Percentiles rank a stretch among this genome's conserved stretches.
Conservation (phyloP, 2,113 vertebrate species). For the Candoia aspera region DNA sequence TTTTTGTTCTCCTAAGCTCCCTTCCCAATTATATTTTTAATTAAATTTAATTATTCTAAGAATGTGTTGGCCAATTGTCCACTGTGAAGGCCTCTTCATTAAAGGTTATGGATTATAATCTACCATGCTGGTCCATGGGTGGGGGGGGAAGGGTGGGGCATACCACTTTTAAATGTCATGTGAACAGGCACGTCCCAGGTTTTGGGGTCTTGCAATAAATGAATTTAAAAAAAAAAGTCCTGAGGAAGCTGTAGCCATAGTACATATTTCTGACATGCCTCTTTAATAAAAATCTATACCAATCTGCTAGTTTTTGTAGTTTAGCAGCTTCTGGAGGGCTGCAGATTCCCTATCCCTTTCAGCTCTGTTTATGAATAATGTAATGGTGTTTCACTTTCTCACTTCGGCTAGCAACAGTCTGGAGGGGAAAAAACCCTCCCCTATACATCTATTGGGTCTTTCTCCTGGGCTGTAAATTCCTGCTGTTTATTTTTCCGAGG, state of each 20-base stretch:
- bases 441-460: not conserved
- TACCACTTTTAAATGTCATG: not conserved
- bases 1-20: slow-evolving; percentile 35
- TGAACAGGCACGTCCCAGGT: slow-evolving; percentile 11
- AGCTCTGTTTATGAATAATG: not conserved
- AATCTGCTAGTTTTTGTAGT: not conserved
- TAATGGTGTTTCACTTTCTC: not conserved
- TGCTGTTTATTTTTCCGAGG: not conserved
- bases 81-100: not conserved
- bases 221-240: not conserved
- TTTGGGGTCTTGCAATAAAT: slow-evolving; percentile 22
- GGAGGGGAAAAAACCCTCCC: not conserved
- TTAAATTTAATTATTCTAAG: slow-evolving; percentile 33
- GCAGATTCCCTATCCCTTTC: not conserved
- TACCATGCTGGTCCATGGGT: not conserved
- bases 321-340: not conserved
- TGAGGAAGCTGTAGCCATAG: not conserved
- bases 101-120: slow-evolving; percentile 16
- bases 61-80: not conserved
- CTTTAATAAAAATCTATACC: not conserved
- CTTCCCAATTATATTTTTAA: slow-evolving; percentile 12
- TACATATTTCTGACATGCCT: not conserved
- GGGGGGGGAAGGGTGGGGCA: not conserved
- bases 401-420: not conserved
- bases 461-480: not conserved